Percentiles rank a stretch among this genome's conserved stretches.
Conservation (phyloP, 2,797 vertebrate species). For the Tolypeutes matacus region DNA sequence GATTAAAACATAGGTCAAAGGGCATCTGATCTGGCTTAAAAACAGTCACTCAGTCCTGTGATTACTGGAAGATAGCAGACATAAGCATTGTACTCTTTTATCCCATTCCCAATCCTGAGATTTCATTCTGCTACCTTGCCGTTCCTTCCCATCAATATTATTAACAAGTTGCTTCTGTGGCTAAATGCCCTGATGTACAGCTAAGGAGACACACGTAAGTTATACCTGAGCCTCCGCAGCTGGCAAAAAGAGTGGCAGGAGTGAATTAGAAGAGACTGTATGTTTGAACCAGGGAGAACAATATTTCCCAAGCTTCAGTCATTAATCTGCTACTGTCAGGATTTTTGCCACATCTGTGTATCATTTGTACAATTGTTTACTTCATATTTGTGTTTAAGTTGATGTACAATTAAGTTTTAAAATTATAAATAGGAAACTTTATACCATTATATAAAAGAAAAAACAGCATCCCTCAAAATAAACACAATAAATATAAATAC, state of each 20-base stretch:
- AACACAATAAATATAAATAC: not conserved
- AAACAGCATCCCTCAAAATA: not conserved
- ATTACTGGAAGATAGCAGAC: not conserved
- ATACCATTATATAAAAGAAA: not conserved
- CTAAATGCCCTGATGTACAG: not conserved
- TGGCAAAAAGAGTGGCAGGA: not conserved
- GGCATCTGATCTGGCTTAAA: not conserved
- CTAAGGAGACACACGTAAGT: not conserved
- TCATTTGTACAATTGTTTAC: not conserved
- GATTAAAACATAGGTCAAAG: not conserved
- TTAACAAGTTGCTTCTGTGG: not conserved
- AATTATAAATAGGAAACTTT: conserved; percentile 16
- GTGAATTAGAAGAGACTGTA: not conserved
- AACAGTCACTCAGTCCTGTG: not conserved
- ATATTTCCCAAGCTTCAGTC: not conserved
- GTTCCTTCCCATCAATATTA: not conserved
- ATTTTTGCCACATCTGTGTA: not conserved
- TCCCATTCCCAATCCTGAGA: not conserved
- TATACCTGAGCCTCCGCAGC: not conserved
- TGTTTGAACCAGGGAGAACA: not conserved
- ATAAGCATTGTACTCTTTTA: not conserved
- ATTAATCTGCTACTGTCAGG: not conserved
- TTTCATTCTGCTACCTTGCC: not conserved
- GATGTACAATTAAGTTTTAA: not conserved
- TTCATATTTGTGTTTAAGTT: conserved; percentile 13